Evolutionary conservation across 2,113 vertebrate genomes (phyloP).

Genomic region (Melanostigma gelatinosum): DNA sequence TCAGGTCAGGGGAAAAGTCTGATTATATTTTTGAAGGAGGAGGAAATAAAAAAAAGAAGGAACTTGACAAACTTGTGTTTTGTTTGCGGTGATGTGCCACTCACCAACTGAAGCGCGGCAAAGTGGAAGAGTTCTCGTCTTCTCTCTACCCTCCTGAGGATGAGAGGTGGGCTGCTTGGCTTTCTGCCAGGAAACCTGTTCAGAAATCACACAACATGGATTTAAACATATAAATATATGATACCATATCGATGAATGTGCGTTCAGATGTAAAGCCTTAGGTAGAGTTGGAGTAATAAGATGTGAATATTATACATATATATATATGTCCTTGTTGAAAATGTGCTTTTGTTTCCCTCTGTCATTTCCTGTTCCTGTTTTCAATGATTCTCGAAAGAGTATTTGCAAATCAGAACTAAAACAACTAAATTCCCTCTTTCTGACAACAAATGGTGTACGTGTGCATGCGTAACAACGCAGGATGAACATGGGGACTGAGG

Average conservation of each 20-base stretch:
- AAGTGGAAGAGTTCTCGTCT: conserved; percentile 24
- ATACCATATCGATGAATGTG: not conserved
- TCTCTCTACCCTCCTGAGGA: conserved; percentile 8
- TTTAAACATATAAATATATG: not conserved
- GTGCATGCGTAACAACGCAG: not conserved
- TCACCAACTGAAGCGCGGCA: conserved; percentile 9
- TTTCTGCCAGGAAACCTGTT: conserved; percentile 13
- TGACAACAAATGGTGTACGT: not conserved
- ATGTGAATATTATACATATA: not conserved
- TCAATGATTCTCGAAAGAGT: not conserved
- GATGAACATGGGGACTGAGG: not conserved
- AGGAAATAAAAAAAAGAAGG: not conserved
- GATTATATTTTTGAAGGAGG: not conserved
- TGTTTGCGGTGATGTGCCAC: conserved; percentile 7
- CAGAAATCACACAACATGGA: not conserved
- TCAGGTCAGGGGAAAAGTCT: not conserved
- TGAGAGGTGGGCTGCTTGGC: conserved; percentile 9
- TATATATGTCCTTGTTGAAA: conserved; percentile 3
- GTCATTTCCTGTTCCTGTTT: conserved; percentile 6
- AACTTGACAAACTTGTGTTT: not conserved
- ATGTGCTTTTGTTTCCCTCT: conserved; percentile 22
- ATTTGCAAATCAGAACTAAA: conserved; percentile 1
- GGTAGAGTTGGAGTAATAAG: not conserved
- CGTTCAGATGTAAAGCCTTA: not conserved
- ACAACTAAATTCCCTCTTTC: not conserved